Conservation (phyloP, 2,888 invertebrate genomes). For the Drosophila nigricruria region DNA sequence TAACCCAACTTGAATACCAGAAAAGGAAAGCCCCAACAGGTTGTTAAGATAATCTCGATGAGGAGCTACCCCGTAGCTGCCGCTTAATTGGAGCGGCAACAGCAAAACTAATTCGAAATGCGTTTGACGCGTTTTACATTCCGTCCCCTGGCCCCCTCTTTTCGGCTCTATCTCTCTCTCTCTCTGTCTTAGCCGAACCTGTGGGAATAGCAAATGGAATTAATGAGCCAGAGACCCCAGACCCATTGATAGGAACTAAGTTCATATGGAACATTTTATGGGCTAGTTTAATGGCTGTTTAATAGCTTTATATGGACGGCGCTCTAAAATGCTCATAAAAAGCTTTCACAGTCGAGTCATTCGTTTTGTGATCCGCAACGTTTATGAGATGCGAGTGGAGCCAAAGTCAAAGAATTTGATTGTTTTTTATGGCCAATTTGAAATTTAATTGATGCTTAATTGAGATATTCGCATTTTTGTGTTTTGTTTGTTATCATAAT, state of each 20-base stretch:
- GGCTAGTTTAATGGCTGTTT: slow-evolving; percentile 53
- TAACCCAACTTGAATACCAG: background rate
- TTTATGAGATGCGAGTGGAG: background rate
- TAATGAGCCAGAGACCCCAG: slow-evolving; percentile 20
- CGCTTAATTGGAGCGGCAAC: slow-evolving; percentile 55
- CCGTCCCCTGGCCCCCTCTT: background rate
- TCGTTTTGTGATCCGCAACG: slow-evolving; percentile 41
- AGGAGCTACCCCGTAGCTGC: background rate
- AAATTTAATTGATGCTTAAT: slow-evolving; percentile 9
- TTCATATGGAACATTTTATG: slow-evolving; percentile 51
- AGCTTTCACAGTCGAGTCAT: slow-evolving; percentile 23
- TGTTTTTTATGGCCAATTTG: slow-evolving; percentile 36
- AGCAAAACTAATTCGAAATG: slow-evolving; percentile 47
- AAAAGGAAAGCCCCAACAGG: slow-evolving; percentile 27
- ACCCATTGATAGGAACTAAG: slow-evolving; percentile 8
- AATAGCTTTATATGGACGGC: slow-evolving; percentile 64
- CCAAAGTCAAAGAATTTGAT: slow-evolving; percentile 2
- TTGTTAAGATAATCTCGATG: slow-evolving; percentile 13
- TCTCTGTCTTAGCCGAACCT: slow-evolving; percentile 23
- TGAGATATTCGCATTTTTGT: slow-evolving; percentile 1
- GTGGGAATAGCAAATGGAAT: slow-evolving; percentile 33
- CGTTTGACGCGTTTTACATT: slow-evolving; percentile 70
- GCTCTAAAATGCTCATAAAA: slow-evolving; percentile 54
- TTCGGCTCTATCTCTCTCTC: background rate
- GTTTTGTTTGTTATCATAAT: background rate